These are phyloP conservation scores for Hippocampus barbouri DNA, from an alignment of 2,113 vertebrate genomes.

Conservation along the genomic window DNA sequence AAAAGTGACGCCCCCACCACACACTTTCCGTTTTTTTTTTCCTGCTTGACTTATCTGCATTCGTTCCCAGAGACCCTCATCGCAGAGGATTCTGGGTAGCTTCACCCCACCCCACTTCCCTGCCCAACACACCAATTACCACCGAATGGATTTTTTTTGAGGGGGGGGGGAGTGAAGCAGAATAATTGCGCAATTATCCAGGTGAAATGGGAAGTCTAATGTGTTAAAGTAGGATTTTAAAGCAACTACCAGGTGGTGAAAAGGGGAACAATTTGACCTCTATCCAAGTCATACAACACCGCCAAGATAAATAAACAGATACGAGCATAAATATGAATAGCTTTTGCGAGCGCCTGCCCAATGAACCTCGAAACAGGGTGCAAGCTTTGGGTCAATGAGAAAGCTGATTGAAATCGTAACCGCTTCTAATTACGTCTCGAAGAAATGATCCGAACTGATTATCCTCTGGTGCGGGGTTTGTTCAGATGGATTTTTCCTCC, in stretches of 20 bases:
- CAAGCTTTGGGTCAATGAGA: not conserved
- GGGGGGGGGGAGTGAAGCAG: slow-evolving; percentile 83
- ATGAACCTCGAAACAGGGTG: not conserved
- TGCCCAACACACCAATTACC: slow-evolving; percentile 83
- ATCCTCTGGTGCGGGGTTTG: not conserved
- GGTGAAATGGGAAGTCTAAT: slow-evolving; percentile 90
- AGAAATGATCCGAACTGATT: not conserved
- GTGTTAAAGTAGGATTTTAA: slow-evolving; percentile 87
- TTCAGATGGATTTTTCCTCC: no score
- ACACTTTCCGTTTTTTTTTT: slow-evolving; percentile 31
- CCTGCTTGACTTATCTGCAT: slow-evolving; percentile 80
- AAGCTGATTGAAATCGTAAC: not conserved
- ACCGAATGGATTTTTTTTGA: slow-evolving; percentile 81
- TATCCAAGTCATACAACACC: slow-evolving; percentile 55
- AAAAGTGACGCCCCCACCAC: slow-evolving; percentile 81
- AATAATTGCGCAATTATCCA: slow-evolving; percentile 97
- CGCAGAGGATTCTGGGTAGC: slow-evolving; percentile 86
- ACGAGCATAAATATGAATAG: slow-evolving; percentile 28
- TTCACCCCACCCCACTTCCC: slow-evolving; percentile 31
- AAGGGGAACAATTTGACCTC: slow-evolving; percentile 51
- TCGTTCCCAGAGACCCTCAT: slow-evolving; percentile 82
- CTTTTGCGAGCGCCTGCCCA: not conserved
- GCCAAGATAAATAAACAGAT: slow-evolving; percentile 49
- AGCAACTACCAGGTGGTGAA: slow-evolving; percentile 67
- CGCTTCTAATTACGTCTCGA: no score